Percentiles rank a stretch among this genome's conserved stretches.
These are phyloP conservation scores for Pterocles orientalis DNA, from an alignment of 2,113 vertebrate species.

Conservation along the genomic window DNA sequence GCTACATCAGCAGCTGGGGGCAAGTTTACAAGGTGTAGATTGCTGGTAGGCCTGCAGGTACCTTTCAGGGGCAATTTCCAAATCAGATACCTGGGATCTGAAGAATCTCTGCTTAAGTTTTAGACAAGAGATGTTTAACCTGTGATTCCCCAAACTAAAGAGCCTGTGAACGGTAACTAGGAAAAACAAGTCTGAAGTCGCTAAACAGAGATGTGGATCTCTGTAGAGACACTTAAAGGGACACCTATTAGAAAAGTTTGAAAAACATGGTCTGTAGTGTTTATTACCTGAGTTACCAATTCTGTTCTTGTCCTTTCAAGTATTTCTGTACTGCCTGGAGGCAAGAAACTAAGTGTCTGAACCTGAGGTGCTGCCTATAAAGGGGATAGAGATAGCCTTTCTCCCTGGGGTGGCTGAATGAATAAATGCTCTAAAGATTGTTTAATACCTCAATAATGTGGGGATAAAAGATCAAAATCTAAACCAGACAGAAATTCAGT, in stretches of 20 bases:
- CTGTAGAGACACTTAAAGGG: not conserved
- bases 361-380: not conserved
- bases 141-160: not conserved
- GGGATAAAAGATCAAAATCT: not conserved
- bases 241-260: not conserved
- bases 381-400: not conserved
- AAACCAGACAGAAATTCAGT: not conserved
- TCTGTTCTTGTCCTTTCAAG: conserved; percentile 5
- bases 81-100: not conserved
- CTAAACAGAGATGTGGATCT: not conserved
- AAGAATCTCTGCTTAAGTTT: not conserved
- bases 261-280: not conserved
- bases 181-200: not conserved
- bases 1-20: not conserved
- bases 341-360: not conserved
- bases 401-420: not conserved
- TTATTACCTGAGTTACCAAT: not conserved
- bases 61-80: not conserved
- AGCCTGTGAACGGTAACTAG: not conserved
- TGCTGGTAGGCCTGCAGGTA: not conserved
- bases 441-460: not conserved
- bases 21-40: not conserved
- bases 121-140: not conserved
- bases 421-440: not conserved
- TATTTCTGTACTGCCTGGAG: not conserved